These are phyloP conservation scores for Tapirus indicus DNA, from an alignment of 2,797 vertebrate genomes.

Conservation along the genomic window DNA sequence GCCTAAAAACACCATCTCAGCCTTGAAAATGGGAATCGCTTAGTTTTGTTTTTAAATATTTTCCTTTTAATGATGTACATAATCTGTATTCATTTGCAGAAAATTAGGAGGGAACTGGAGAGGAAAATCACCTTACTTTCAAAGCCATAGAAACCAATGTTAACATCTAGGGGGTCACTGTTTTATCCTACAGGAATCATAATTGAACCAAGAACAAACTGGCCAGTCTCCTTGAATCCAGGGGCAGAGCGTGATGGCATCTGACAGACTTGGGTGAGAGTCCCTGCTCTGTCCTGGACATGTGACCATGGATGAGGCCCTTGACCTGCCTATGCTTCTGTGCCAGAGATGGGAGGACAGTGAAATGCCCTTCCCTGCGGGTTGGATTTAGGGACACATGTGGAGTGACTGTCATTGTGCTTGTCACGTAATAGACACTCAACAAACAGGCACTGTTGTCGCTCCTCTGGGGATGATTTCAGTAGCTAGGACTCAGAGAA, in stretches of 20 bases:
- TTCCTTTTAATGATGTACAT: not conserved
- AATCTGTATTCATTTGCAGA: not conserved
- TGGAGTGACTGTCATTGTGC: not conserved
- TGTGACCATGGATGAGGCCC: not conserved
- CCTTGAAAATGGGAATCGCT: slow-evolving; percentile 24
- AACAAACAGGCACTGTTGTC: not conserved
- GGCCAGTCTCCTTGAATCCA: not conserved
- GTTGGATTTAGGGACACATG: not conserved
- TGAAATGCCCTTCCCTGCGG: not conserved
- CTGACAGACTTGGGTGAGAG: not conserved
- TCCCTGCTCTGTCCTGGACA: not conserved
- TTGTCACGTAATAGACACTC: not conserved
- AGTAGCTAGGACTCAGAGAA: not conserved
- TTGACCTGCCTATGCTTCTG: not conserved
- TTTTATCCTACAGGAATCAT: not conserved
- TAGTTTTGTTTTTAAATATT: slow-evolving; percentile 17
- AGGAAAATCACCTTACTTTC: not conserved
- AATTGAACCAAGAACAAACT: not conserved
- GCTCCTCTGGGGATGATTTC: not conserved
- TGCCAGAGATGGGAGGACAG: not conserved
- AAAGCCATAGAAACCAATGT: not conserved
- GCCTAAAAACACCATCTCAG: not conserved
- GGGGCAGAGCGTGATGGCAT: not conserved
- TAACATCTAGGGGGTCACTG: not conserved
- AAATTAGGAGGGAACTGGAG: not conserved